Base-by-base conservation (phyloP, 2,888 invertebrate genomes). In the Thymelicus acteon region DNA sequence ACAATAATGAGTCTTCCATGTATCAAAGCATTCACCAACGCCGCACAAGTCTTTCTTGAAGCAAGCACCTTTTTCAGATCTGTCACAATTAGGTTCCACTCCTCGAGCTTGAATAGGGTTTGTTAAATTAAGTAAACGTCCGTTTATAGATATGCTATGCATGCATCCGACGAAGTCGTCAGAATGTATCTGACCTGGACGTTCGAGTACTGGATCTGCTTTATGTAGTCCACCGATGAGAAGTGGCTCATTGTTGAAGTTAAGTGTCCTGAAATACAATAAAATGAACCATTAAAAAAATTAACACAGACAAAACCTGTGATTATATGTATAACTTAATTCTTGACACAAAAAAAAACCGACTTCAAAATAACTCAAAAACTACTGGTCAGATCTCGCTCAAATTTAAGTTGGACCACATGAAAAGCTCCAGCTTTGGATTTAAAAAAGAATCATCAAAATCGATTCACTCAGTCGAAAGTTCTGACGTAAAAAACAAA, bases 141-240 rank as follows among this genome's bases (percentile, higher is more conserved):
- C 98, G 82, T 99, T 98, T 67, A 99, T 95, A 0, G 97, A 95
- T 2, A 98, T 96, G 77, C 98, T 98, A 82, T 98, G 98, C 76
- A 99, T 96, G 83, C 99, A 99, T 6, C 99, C 99, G 15, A 98
- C 96, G 73, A 99, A 96, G 85, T 99, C 98, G 83, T 98, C 98
- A 0, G 98, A 96, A 80, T 97, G 97, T 52, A 99, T 96, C 89
- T 98, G 98, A 0, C 98, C 98, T 0, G 97, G 97, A 60, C 98
- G 95, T 85, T 98, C 98, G 39, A 98, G 89, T 0, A 98, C 96
- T 13, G 98, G 97, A 88, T 98, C 97, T 0, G 98, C 97, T 76
- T 96, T 96, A 60, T 95, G 94, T 48, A 99, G 92, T 7, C 99
- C 99, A 31, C 98, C 98, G 75, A 99, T 95, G 60, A 97, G 95